Base-by-base conservation (phyloP, 2,888 invertebrate species). In the Diloba caeruleocephala region DNA sequence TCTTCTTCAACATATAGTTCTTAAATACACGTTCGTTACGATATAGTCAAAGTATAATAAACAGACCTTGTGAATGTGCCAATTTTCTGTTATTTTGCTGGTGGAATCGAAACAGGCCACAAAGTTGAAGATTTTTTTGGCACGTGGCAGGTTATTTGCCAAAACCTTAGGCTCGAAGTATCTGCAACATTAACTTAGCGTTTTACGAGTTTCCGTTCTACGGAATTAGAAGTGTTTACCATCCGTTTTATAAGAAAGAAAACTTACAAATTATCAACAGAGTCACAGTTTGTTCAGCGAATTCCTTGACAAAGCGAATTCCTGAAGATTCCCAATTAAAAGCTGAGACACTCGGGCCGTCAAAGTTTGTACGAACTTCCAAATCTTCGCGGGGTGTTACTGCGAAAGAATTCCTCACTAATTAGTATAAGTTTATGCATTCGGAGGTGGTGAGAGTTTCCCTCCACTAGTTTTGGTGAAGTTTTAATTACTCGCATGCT, bases 401-500 rank as follows among this genome's bases (percentile, higher is more conserved):
- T 83, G 65, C 71, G 86, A 89, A 92, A 92, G 91, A 92, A 92
- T 92, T 90, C 79, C 81, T 81, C 81, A 78, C 81, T 92, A 92
- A 92, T 92, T 92, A 90, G 91, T 86, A 87, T 87, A 92, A 92
- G 89, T 92, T 91, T 90, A 92, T 92, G 88, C 89, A 90, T 87
- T 87, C 77, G 78, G 75, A 86, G 84, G 85, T 84, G 75, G 78
- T 71, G 66, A 71, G 60, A 62, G 71, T 67, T 68, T 58, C 66
- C 58, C 71, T 71, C 64, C 72, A 78, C 79, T 83, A 81, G 84
- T 81, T 79, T 56, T 57, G 67, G 71, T 76, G 72, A 90, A 91
- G 81, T 92, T 92, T 92, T 92, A 92, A 92, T 92, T 90, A 87
- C 87, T 78, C 73, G 66, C 64, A 74, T 73, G 76, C 49, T 69